phyloP scores from a whole-genome alignment of 2,113 vertebrate species.

The Nothoprocta perdicaria region DNA sequence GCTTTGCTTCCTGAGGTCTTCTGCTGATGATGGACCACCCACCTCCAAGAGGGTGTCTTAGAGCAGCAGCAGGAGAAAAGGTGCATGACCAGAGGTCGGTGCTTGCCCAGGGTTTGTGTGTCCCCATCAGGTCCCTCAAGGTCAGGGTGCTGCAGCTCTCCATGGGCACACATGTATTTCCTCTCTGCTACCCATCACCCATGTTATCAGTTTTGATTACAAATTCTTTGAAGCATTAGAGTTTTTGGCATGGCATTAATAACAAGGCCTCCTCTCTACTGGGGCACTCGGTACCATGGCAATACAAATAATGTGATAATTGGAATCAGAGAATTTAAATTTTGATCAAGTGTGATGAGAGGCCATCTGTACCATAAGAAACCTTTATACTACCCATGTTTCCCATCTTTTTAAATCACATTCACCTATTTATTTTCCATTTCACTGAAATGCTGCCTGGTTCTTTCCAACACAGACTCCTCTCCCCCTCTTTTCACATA shows the following conservation, averaged over 20 bases:
- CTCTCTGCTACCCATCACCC: neutral
- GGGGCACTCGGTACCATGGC: neutral
- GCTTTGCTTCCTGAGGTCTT: neutral
- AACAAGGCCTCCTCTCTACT: neutral
- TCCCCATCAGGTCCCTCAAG: neutral
- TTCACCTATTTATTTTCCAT: slow-evolving; percentile 61
- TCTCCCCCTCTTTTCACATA: slow-evolving; percentile 44
- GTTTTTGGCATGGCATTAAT: slow-evolving; percentile 32
- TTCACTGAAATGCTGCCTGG: slow-evolving; percentile 42
- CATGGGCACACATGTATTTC: neutral
- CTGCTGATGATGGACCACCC: neutral
- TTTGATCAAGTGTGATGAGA: neutral
- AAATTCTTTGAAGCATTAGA: slow-evolving; percentile 33
- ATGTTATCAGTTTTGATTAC: neutral
- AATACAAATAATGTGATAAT: slow-evolving; percentile 48
- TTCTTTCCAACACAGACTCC: neutral
- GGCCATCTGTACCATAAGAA: slow-evolving; percentile 39
- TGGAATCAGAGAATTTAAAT: slow-evolving; percentile 63
- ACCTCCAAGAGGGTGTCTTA: fast-evolving
- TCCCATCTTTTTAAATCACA: slow-evolving; percentile 47
- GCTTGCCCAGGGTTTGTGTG: neutral
- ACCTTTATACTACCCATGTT: slow-evolving; percentile 44
- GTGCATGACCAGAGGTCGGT: neutral
- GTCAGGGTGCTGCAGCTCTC: neutral
- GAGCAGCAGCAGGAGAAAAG: neutral